phyloP scores from a whole-genome alignment of 1,140 invertebrate genomes.

The Cotesia vestalis region DNA sequence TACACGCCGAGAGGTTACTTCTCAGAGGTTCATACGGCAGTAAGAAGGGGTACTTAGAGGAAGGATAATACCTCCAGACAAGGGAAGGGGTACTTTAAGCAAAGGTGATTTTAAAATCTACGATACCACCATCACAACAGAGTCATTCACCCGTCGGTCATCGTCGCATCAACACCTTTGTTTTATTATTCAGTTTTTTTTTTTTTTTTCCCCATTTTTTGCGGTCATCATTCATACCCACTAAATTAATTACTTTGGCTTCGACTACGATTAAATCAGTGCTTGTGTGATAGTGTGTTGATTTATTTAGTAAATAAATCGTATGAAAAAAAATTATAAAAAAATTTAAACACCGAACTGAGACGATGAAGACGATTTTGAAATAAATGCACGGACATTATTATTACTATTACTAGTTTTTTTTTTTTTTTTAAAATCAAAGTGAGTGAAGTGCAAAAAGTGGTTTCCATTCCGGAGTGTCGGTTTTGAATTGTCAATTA shows the following conservation, averaged over 20 bases:
- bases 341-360: no score
- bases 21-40: background rate
- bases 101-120: constrained; percentile 51
- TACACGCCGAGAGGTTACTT: constrained; percentile 7
- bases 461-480: no score
- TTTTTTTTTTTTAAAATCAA: no score
- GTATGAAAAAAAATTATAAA: no score
- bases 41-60: constrained; percentile 36
- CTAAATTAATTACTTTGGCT: background rate
- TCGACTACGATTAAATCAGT: background rate
- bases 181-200: constrained; percentile 21
- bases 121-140: constrained; percentile 48
- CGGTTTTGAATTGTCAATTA: no score
- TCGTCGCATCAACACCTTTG: constrained; percentile 47
- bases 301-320: no score
- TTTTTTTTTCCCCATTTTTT: background rate
- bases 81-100: constrained; percentile 40
- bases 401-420: no score
- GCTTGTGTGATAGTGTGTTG: background rate
- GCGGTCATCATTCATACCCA: background rate
- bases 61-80: constrained; percentile 15
- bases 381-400: no score
- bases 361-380: no score
- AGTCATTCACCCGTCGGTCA: constrained; percentile 61
- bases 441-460: no score